Evolutionary conservation across 2,113 vertebrate genomes (phyloP).

Genomic region (Rhinolophus sinicus): DNA sequence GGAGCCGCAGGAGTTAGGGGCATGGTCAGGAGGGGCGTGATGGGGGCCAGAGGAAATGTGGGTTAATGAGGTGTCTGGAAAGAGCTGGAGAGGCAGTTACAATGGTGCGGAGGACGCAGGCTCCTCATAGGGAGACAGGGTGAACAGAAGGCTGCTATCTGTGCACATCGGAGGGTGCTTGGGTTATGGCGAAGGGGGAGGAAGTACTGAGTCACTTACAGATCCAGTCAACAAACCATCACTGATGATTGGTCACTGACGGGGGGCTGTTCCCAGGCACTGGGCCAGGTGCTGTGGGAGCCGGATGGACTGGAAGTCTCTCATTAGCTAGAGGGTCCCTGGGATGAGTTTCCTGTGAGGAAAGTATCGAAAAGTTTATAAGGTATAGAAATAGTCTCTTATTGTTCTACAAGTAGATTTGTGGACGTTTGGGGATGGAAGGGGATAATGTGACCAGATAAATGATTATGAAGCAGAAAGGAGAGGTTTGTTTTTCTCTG

Average conservation of each 20-base stretch:
- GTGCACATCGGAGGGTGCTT: not conserved
- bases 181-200: not conserved
- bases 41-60: not conserved
- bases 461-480: not conserved
- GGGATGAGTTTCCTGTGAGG: not conserved
- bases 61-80: not conserved
- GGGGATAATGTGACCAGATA: too few relatives aligned
- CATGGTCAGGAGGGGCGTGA: not conserved
- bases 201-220: rapidly evolving
- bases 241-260: not conserved
- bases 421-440: constrained; percentile 73
- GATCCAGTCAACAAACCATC: not conserved
- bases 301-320: not conserved
- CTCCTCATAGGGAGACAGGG: not conserved
- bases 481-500: constrained; percentile 11
- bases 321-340: not conserved
- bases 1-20: not conserved
- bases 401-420: constrained; percentile 63
- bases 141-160: not conserved
- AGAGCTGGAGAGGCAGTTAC: not conserved
- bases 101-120: not conserved
- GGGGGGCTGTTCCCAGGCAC: not conserved
- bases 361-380: constrained; percentile 53
- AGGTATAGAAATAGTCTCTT: constrained; percentile 72
- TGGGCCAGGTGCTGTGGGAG: not conserved